phyloP scores from a whole-genome alignment of 2,797 vertebrate genomes.

The Diceros bicornis region DNA sequence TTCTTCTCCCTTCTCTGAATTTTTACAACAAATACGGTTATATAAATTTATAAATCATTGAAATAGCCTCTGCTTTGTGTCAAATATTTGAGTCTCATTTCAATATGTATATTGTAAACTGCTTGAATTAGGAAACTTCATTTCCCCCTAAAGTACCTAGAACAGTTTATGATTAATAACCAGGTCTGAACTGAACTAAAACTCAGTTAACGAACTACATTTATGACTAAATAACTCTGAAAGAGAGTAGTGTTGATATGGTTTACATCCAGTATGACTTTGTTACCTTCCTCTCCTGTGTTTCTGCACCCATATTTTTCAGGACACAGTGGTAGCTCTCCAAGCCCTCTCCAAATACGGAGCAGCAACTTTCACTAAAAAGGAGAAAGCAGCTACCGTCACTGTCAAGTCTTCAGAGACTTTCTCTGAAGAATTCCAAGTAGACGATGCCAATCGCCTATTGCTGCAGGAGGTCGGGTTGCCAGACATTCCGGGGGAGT shows the following conservation, averaged over 20 bases:
- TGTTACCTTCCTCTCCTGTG: background rate
- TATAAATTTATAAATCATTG: background rate
- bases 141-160: background rate
- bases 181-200: background rate
- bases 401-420: slow-evolving; percentile 80
- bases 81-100: background rate
- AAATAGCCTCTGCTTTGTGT: background rate
- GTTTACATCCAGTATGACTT: background rate
- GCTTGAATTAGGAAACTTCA: background rate
- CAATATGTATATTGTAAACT: background rate
- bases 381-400: slow-evolving; percentile 77
- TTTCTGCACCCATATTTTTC: slow-evolving; percentile 11
- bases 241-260: background rate
- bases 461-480: slow-evolving; percentile 85
- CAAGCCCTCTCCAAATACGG: slow-evolving; percentile 88
- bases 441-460: slow-evolving; percentile 84
- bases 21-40: background rate
- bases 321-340: slow-evolving; percentile 89
- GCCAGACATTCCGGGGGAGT: slow-evolving; percentile 82
- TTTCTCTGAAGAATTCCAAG: slow-evolving; percentile 80
- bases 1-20: slow-evolving; percentile 40
- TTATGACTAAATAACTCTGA: background rate
- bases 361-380: slow-evolving; percentile 67
- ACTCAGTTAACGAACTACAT: background rate
- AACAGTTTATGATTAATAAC: background rate